Percentiles rank a stretch among this genome's conserved stretches.
Conservation (phyloP, 2,113 vertebrate species). For the Chrysochloris asiatica region DNA sequence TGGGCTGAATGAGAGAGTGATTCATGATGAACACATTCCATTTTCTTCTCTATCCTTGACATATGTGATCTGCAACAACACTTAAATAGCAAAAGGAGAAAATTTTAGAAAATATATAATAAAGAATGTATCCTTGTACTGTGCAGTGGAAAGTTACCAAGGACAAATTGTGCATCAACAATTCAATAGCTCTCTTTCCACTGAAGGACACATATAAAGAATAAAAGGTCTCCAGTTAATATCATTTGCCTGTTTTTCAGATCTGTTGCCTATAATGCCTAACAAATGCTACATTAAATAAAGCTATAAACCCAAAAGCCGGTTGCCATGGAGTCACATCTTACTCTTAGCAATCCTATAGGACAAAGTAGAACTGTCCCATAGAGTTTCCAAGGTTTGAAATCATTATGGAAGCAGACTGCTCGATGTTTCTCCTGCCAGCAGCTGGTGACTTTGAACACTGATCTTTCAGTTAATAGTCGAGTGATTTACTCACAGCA, state of each 20-base stretch:
- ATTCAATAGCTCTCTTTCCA: constrained; percentile 33
- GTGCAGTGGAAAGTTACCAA: constrained; percentile 18
- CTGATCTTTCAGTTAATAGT: too few relatives aligned
- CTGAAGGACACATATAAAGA: neutral
- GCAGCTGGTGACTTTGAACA: too few relatives aligned
- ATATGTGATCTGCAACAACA: neutral
- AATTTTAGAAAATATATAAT: neutral
- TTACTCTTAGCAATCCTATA: too few relatives aligned
- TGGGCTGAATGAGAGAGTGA: neutral
- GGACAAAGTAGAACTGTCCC: too few relatives aligned
- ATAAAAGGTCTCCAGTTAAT: neutral
- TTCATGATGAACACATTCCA: neutral
- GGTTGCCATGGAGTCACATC: too few relatives aligned
- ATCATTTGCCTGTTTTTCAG: neutral
- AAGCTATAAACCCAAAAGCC: too few relatives aligned
- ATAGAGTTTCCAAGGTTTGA: too few relatives aligned
- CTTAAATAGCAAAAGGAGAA: constrained; percentile 14
- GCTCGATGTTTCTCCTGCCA: too few relatives aligned
- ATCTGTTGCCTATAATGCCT: neutral
- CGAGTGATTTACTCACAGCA: too few relatives aligned
- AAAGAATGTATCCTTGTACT: neutral
- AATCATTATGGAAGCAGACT: too few relatives aligned
- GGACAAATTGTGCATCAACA: neutral
- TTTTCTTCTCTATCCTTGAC: neutral
- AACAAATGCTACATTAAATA: neutral